Evolutionary conservation across 1,140 invertebrate genomes (phyloP).

Genomic region (Aphaenogaster floridana): DNA sequence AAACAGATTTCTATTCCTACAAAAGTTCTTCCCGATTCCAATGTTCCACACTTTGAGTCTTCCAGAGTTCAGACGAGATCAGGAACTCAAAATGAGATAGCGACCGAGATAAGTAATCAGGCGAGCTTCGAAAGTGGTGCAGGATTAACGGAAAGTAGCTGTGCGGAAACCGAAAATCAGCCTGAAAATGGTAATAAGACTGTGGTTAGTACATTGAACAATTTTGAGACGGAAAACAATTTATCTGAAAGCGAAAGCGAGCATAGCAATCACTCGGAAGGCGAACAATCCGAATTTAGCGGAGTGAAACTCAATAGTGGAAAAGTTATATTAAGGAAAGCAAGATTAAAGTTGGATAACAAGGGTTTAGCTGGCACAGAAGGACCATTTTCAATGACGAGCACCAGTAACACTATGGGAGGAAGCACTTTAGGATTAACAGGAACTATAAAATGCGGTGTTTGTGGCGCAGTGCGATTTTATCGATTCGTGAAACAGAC

Average conservation of each 20-base stretch:
- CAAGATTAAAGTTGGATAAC: conserved; percentile 89
- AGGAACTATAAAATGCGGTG: conserved; percentile 91
- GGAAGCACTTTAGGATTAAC: conserved; percentile 85
- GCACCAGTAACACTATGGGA: conserved; percentile 78
- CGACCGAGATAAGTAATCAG: conserved; percentile 62
- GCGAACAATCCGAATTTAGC: conserved; percentile 85
- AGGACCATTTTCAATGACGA: conserved; percentile 90
- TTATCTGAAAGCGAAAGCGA: conserved; percentile 87
- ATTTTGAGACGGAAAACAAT: conserved; percentile 87
- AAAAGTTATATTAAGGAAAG: conserved; percentile 91
- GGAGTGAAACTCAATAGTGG: conserved; percentile 87
- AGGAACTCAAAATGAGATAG: conserved; percentile 78
- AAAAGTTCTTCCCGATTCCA: conserved; percentile 83
- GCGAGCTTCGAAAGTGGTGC: conserved; percentile 56
- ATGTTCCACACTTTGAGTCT: conserved; percentile 84
- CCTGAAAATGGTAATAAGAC: conserved; percentile 52
- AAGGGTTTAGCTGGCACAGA: conserved; percentile 88
- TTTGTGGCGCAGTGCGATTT: conserved; percentile 92
- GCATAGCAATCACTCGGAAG: conserved; percentile 85
- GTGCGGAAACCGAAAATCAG: conserved; percentile 25
- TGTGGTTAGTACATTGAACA: conserved; percentile 76
- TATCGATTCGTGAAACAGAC: conserved; percentile 93
- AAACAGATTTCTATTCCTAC: conserved; percentile 79
- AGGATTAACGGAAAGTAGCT: conserved; percentile 49
- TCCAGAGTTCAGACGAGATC: conserved; percentile 85